Percentiles rank a stretch among this genome's conserved stretches.
Evolutionary conservation across 2,113 vertebrate species (phyloP).

Genomic region (Myrmecobius fasciatus): DNA sequence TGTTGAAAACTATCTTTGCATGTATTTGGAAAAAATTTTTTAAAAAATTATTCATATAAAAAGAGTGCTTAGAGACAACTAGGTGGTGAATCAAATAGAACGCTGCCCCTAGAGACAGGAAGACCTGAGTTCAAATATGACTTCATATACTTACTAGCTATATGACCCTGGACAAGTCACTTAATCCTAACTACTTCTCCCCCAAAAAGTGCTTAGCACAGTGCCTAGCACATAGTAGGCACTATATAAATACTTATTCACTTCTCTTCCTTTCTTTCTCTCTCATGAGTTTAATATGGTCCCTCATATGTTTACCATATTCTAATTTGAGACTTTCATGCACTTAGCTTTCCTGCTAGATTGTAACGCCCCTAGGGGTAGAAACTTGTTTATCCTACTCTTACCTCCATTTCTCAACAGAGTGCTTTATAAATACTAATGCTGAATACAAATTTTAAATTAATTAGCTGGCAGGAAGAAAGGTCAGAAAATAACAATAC

Average conservation of each 20-base stretch:
- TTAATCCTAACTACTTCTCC: too few relatives aligned
- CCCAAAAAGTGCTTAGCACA: background rate
- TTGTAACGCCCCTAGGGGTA: fast-evolving
- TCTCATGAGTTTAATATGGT: too few relatives aligned
- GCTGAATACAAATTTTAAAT: background rate
- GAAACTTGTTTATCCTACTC: background rate
- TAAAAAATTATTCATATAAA: too few relatives aligned
- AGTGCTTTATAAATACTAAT: background rate
- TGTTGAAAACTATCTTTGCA: too few relatives aligned
- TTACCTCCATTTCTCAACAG: conserved; percentile 11
- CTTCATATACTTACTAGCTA: background rate
- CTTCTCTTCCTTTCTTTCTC: too few relatives aligned
- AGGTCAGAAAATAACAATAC: background rate
- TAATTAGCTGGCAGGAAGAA: background rate
- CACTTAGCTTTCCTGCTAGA: background rate
- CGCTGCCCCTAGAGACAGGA: background rate
- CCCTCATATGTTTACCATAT: background rate
- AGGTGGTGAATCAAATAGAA: too few relatives aligned
- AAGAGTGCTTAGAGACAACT: background rate
- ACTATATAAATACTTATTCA: background rate
- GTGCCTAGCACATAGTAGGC: background rate
- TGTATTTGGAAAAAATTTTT: too few relatives aligned
- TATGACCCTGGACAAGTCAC: background rate
- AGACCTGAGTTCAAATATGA: background rate
- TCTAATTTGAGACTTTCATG: background rate